Percentiles rank a stretch among this genome's conserved stretches.
These are phyloP conservation scores for Netelia fuscicornis DNA, from an alignment of 2,888 invertebrate species.

Conservation along the genomic window DNA sequence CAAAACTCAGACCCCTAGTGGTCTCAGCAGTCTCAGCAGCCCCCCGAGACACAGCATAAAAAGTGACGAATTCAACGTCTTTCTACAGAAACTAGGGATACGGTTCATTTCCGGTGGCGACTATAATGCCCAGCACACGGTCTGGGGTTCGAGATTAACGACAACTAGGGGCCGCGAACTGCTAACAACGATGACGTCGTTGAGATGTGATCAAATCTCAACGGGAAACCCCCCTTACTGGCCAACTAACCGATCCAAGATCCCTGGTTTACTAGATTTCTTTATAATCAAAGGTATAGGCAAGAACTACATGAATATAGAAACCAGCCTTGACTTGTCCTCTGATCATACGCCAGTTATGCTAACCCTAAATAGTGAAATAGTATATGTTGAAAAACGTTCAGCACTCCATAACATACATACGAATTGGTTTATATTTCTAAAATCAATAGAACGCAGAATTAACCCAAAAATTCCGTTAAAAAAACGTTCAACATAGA, in stretches of 20 bases:
- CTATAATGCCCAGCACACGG: conserved; percentile 69
- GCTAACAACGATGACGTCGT: conserved; percentile 23
- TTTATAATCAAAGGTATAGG: conserved; percentile 68
- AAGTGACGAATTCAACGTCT: conserved; percentile 61
- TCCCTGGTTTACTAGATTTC: conserved; percentile 72
- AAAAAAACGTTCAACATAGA: conserved; percentile 67
- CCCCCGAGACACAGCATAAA: conserved; percentile 70
- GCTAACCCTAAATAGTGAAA: conserved; percentile 63
- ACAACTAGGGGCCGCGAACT: conserved; percentile 54
- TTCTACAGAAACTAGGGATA: conserved; percentile 57
- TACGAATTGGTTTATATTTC: conserved; percentile 63
- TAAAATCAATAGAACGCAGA: conserved; percentile 45
- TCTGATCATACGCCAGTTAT: conserved; percentile 71
- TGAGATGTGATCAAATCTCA: conserved; percentile 46
- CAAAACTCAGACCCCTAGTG: conserved; percentile 42
- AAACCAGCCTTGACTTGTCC: conserved; percentile 65
- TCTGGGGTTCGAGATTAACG: conserved; percentile 69
- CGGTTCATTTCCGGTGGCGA: conserved; percentile 66
- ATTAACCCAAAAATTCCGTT: conserved; percentile 50
- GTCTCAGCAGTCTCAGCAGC: conserved; percentile 68
- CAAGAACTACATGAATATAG: conserved; percentile 54
- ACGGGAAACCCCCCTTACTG: conserved; percentile 72
- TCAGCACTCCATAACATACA: conserved; percentile 47
- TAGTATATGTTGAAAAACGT: conserved; percentile 63
- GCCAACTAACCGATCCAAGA: conserved; percentile 70